A percentile compares a stretch with the other conserved stretches of the same genome.
phyloP scores from a whole-genome alignment of 2,888 invertebrate species.

The Cacoxenus indagator region DNA sequence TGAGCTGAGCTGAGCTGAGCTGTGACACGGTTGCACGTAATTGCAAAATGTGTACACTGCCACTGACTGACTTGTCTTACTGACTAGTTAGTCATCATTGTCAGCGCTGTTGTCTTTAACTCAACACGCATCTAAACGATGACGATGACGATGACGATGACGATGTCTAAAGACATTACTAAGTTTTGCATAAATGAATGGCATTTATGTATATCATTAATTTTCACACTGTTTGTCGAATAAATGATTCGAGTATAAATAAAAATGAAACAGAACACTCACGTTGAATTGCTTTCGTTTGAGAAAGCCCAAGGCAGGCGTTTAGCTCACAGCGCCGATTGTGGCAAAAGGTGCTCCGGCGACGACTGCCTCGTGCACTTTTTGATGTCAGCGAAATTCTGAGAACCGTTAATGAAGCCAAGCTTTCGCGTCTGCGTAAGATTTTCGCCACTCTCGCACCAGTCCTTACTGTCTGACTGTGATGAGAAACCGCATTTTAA shows the following conservation, averaged over 20 bases:
- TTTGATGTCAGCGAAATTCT: slow-evolving; percentile 16
- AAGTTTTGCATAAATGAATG: slow-evolving; percentile 60
- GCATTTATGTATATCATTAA: slow-evolving; percentile 58
- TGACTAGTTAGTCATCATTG: too few species aligned
- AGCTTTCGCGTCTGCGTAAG: not conserved
- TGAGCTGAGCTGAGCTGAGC: too few species aligned
- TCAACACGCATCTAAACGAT: too few species aligned
- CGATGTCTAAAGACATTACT: slow-evolving; percentile 37
- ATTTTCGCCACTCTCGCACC: not conserved
- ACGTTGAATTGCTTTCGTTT: not conserved
- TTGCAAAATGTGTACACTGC: too few species aligned
- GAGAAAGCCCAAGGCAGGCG: not conserved
- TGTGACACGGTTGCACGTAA: too few species aligned
- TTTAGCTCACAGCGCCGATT: too few species aligned
- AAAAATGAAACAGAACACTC: not conserved
- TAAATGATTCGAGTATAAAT: slow-evolving; percentile 40
- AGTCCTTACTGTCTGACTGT: not conserved
- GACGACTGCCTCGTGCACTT: not conserved
- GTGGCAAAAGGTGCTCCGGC: not conserved
- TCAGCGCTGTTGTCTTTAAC: too few species aligned
- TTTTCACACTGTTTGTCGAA: slow-evolving; percentile 41
- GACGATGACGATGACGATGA: not conserved
- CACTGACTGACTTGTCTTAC: too few species aligned
- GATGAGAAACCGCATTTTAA: slow-evolving; percentile 38
- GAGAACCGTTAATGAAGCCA: slow-evolving; percentile 14